Percentiles rank a stretch among this genome's conserved stretches.
Conservation (phyloP, 2,888 invertebrate species). For the Clanis bilineata region DNA sequence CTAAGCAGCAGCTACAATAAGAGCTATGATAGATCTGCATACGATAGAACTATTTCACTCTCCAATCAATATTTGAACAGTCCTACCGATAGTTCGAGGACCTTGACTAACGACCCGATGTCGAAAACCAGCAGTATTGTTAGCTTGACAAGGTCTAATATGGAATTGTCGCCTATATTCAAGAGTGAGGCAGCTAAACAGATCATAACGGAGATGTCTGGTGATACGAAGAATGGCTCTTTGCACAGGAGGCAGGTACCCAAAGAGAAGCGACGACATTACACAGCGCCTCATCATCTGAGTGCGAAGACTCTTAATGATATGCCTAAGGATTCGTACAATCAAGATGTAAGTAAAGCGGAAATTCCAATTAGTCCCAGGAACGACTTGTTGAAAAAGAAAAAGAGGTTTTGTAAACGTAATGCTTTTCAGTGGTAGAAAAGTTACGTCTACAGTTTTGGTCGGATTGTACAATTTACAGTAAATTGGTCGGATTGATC, state of each 20-base stretch:
- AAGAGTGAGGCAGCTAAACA: slow-evolving; percentile 93
- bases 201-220: slow-evolving; percentile 91
- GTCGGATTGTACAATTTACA: too few species aligned
- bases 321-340: slow-evolving; percentile 71
- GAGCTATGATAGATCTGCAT: slow-evolving; percentile 63
- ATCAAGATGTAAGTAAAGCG: slow-evolving; percentile 72
- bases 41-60: slow-evolving; percentile 63
- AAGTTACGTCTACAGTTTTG: too few species aligned
- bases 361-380: too few species aligned
- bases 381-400: too few species aligned
- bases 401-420: too few species aligned
- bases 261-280: slow-evolving; percentile 91
- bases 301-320: slow-evolving; percentile 84
- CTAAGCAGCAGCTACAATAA: slow-evolving; percentile 70
- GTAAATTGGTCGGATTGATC: too few species aligned
- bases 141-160: slow-evolving; percentile 70
- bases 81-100: slow-evolving; percentile 71
- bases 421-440: too few species aligned
- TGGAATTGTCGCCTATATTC: slow-evolving; percentile 89
- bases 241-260: slow-evolving; percentile 87
- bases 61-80: slow-evolving; percentile 75
- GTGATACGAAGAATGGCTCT: slow-evolving; percentile 81
- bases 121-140: slow-evolving; percentile 75
- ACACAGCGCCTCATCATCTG: slow-evolving; percentile 92
- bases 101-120: slow-evolving; percentile 72